These are phyloP conservation scores for Blennius ocellaris DNA, from an alignment of 2,113 vertebrate genomes.

Conservation along the genomic window DNA sequence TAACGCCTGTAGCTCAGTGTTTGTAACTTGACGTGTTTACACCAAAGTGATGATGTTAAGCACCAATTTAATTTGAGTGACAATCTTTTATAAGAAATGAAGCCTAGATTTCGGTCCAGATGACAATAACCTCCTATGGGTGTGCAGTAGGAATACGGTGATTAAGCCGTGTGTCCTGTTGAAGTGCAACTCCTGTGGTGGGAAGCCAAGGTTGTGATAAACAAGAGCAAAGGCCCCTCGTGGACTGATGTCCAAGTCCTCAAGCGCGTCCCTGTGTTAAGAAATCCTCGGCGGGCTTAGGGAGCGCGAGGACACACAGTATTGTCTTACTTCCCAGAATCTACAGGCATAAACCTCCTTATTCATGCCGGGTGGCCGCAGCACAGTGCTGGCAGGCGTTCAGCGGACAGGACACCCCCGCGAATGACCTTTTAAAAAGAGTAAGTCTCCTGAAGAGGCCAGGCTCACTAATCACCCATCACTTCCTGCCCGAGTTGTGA, in stretches of 20 bases:
- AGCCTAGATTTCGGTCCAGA: conserved; percentile 22
- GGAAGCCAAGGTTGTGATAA: conserved; percentile 43
- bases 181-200: conserved; percentile 20
- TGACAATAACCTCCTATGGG: conserved; percentile 28
- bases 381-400: conserved; percentile 41
- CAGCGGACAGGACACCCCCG: conserved; percentile 55
- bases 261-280: conserved; percentile 19
- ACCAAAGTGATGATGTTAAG: no score
- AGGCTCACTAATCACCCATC: conserved; percentile 46
- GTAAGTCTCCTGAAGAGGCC: conserved; percentile 60
- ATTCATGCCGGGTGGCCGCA: conserved; percentile 63
- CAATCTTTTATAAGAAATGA: conserved; percentile 49
- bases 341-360: conserved; percentile 38
- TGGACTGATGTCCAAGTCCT: conserved; percentile 12
- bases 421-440: conserved; percentile 66
- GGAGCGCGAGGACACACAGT: conserved; percentile 36
- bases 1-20: no score
- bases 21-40: no score
- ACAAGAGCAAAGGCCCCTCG: conserved; percentile 27
- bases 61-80: no score
- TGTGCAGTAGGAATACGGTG: conserved; percentile 6
- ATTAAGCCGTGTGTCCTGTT: conserved; percentile 15
- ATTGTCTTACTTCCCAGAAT: conserved; percentile 79
- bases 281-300: conserved; percentile 12
- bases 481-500: conserved; percentile 41